These are phyloP conservation scores for Euschistus heros DNA, from an alignment of 1,140 invertebrate genomes.

Conservation along the genomic window DNA sequence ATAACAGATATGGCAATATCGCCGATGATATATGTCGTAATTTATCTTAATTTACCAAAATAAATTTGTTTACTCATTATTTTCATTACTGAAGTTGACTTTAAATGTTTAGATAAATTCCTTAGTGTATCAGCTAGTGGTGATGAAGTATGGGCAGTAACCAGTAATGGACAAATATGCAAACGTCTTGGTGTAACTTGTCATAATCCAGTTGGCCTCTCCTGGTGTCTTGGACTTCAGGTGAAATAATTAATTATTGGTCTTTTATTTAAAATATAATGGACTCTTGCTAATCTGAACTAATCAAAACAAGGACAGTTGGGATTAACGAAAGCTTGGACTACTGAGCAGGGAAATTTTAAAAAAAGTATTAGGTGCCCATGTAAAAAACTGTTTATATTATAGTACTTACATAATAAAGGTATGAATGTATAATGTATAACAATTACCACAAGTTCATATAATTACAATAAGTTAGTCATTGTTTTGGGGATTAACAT, in stretches of 20 bases:
- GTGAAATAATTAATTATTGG: constrained; percentile 30
- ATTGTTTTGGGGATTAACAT: too few species aligned
- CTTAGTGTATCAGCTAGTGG: constrained; percentile 51
- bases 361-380: background rate
- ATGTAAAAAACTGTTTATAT: background rate
- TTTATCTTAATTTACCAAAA: too few species aligned
- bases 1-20: too few species aligned
- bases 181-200: constrained; percentile 57
- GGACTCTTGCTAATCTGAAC: background rate
- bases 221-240: constrained; percentile 61
- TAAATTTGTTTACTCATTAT: background rate
- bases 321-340: background rate
- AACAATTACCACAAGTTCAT: background rate
- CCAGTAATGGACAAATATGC: constrained; percentile 56
- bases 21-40: too few species aligned
- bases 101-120: constrained; percentile 17
- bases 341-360: background rate
- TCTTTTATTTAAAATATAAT: background rate
- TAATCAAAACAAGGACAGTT: background rate
- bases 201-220: constrained; percentile 55
- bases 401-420: too few species aligned
- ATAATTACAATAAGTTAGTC: too few species aligned
- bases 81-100: background rate
- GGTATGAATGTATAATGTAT: background rate
- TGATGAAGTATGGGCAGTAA: constrained; percentile 61